phyloP scores from a whole-genome alignment of 1,140 invertebrate species.

The Rhagoletis zephyria region DNA sequence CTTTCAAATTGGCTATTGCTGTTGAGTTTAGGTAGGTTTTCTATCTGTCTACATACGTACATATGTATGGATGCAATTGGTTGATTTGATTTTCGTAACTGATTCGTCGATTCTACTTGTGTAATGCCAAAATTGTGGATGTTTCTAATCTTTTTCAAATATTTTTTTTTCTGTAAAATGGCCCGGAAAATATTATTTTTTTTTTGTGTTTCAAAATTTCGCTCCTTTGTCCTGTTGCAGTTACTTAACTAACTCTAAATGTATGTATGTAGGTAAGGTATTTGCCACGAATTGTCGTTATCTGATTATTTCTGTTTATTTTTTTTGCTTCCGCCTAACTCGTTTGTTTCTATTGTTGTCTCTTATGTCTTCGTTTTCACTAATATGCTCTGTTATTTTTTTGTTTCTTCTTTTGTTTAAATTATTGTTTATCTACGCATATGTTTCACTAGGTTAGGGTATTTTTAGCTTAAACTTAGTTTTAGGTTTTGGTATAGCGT shows the following conservation, averaged over 20 bases:
- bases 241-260: neutral
- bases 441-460: slow-evolving; percentile 72
- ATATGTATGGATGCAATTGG: too few relatives aligned
- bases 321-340: slow-evolving; percentile 10
- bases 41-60: too few relatives aligned
- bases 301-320: neutral
- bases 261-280: neutral
- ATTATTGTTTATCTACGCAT: slow-evolving; percentile 66
- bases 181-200: slow-evolving; percentile 52
- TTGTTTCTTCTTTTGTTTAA: neutral
- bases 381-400: slow-evolving; percentile 1
- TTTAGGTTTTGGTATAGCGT: slow-evolving; percentile 64
- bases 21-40: slow-evolving; percentile 19
- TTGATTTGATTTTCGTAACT: neutral
- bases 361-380: slow-evolving; percentile 14
- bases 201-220: slow-evolving; percentile 27
- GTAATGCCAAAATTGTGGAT: neutral
- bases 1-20: slow-evolving; percentile 20
- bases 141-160: neutral
- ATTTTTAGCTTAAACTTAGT: slow-evolving; percentile 69
- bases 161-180: slow-evolving; percentile 51
- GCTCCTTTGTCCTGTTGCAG: neutral
- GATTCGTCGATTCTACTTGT: neutral
- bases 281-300: neutral
- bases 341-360: neutral